Conservation (phyloP, 2,797 vertebrate genomes). For the Oryzias dopingdopingensis region DNA sequence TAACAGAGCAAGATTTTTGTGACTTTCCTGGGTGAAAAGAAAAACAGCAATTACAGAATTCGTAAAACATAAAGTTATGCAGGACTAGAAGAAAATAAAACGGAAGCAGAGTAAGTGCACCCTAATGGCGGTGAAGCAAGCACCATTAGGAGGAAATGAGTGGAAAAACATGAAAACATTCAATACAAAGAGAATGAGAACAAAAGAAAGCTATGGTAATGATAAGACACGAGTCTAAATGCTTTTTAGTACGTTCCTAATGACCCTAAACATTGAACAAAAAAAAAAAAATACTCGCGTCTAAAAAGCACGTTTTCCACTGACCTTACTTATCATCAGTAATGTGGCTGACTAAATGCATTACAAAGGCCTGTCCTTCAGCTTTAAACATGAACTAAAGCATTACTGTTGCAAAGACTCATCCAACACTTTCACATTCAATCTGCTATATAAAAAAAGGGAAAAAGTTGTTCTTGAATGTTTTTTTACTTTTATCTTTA, state of each 20-base stretch:
- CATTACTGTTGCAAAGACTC: no score
- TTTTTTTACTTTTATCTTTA: background rate
- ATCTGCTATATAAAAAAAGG: no score
- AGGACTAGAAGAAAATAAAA: conserved; percentile 11
- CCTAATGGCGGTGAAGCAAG: background rate
- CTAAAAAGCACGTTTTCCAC: no score
- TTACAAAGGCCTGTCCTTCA: no score
- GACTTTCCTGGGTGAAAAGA: conserved; percentile 1
- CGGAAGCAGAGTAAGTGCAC: conserved; percentile 2
- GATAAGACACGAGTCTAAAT: background rate
- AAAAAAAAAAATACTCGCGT: no score
- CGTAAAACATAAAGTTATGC: conserved; percentile 7
- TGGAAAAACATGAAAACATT: background rate
- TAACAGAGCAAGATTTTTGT: conserved; percentile 17
- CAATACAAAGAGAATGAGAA: conserved; percentile 1
- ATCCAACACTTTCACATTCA: no score
- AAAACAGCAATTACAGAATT: conserved; percentile 28
- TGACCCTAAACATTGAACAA: no score
- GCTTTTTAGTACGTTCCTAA: background rate
- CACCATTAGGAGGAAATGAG: conserved; percentile 3
- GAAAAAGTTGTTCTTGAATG: background rate
- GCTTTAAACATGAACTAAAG: no score
- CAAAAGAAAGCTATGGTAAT: conserved; percentile 1
- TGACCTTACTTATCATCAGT: no score
- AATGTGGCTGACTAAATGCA: no score